phyloP scores from a whole-genome alignment of 2,888 invertebrate species.

The Apodemia mormo region DNA sequence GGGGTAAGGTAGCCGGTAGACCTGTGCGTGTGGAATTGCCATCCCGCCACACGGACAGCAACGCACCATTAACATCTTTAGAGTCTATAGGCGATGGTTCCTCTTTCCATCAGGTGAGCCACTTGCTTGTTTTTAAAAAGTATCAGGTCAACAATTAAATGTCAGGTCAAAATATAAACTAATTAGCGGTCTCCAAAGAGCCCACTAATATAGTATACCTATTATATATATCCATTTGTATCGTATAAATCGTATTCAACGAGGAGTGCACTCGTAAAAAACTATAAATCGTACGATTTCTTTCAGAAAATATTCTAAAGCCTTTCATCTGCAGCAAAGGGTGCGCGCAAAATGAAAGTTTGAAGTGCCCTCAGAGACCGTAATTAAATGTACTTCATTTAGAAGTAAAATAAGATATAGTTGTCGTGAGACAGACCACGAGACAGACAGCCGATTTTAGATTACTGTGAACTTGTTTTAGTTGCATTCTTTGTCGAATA shows the following conservation, averaged over 20 bases:
- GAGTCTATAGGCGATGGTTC: too few species aligned
- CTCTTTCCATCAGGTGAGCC: too few species aligned
- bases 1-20: too few species aligned
- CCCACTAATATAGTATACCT: background rate
- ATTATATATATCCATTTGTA: background rate
- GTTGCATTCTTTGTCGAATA: too few species aligned
- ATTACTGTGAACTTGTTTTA: too few species aligned
- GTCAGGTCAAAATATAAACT: background rate
- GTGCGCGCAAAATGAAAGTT: slow-evolving; percentile 31
- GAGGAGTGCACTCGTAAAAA: background rate
- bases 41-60: too few species aligned
- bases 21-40: too few species aligned
- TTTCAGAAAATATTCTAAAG: slow-evolving; percentile 25
- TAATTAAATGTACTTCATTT: slow-evolving; percentile 34
- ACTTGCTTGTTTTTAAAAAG: too few species aligned
- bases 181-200: background rate
- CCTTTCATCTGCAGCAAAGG: slow-evolving; percentile 28
- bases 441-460: too few species aligned
- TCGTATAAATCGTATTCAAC: slow-evolving; percentile 3
- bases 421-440: background rate
- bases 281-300: slow-evolving; percentile 7
- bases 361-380: slow-evolving; percentile 31
- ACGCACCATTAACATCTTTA: too few species aligned
- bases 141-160: too few species aligned
- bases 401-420: slow-evolving; percentile 17